phyloP scores from a whole-genome alignment of 2,888 invertebrate species.

The Patella pellucida region DNA sequence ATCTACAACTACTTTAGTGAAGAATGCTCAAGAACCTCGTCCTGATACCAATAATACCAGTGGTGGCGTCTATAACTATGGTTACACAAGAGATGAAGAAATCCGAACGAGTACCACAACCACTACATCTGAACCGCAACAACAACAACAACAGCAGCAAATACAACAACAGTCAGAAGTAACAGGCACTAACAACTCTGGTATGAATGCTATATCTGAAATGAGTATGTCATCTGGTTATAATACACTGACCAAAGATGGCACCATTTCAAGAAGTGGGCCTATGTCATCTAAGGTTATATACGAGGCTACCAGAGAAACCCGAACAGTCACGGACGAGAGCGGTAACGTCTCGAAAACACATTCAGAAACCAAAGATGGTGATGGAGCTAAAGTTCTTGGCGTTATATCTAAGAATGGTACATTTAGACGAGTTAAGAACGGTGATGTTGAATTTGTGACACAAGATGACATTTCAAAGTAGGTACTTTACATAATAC shows the following conservation, averaged over 20 bases:
- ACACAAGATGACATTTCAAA: not conserved
- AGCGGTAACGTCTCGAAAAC: constrained; percentile 1
- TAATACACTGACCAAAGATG: not conserved
- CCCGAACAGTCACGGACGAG: constrained; percentile 8
- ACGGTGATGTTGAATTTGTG: not conserved
- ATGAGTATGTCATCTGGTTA: constrained; percentile 1
- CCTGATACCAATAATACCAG: no score
- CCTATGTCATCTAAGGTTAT: not conserved
- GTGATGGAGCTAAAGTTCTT: not conserved
- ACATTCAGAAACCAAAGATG: not conserved
- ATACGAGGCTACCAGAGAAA: constrained; percentile 2
- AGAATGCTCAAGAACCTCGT: no score
- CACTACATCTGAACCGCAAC: not conserved
- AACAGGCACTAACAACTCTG: not conserved
- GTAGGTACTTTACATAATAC: not conserved
- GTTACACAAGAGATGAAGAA: no score
- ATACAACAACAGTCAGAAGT: not conserved
- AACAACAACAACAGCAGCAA: no score
- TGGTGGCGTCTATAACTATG: no score
- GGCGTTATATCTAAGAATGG: constrained; percentile 9
- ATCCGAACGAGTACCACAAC: no score
- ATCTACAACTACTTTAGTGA: not conserved
- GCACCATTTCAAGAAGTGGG: not conserved
- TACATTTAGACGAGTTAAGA: not conserved
- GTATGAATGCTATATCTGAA: constrained; percentile 1